phyloP scores from a whole-genome alignment of 1,140 invertebrate species.

The Melanaphis sacchari region DNA sequence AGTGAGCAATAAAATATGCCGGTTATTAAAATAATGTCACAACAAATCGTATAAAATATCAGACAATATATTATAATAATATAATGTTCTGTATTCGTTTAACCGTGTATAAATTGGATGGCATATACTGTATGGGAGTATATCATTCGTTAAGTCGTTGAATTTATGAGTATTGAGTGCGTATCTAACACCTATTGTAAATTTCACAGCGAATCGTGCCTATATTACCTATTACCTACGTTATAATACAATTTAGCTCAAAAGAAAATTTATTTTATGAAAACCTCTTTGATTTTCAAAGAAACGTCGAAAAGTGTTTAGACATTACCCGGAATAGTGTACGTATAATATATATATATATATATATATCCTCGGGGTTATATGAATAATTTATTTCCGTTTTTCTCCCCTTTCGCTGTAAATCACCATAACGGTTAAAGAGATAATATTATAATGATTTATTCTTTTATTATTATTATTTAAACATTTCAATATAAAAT shows the following conservation, averaged over 20 bases:
- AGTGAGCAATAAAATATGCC: neutral
- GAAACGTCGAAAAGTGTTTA: conserved; percentile 37
- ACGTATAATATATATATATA: neutral
- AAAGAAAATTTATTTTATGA: conserved; percentile 11
- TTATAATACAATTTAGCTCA: conserved; percentile 5
- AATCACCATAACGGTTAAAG: neutral
- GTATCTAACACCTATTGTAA: neutral
- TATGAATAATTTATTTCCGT: conserved; percentile 31
- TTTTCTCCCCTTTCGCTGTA: neutral
- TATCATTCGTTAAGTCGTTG: neutral
- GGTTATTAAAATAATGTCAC: neutral
- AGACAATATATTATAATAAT: neutral
- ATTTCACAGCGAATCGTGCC: neutral
- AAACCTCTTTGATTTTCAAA: conserved; percentile 32
- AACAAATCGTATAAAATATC: neutral
- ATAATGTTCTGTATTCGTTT: neutral
- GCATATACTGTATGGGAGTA: neutral
- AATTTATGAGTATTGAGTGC: neutral
- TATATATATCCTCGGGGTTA: neutral
- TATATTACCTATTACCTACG: neutral
- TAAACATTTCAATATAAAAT: neutral
- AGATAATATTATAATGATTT: conserved; percentile 18
- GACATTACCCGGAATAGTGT: neutral
- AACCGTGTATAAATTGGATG: neutral
- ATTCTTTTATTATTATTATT: neutral